Evolutionary conservation across 2,113 vertebrate genomes (phyloP).

Genomic region (Ciconia stormi): DNA sequence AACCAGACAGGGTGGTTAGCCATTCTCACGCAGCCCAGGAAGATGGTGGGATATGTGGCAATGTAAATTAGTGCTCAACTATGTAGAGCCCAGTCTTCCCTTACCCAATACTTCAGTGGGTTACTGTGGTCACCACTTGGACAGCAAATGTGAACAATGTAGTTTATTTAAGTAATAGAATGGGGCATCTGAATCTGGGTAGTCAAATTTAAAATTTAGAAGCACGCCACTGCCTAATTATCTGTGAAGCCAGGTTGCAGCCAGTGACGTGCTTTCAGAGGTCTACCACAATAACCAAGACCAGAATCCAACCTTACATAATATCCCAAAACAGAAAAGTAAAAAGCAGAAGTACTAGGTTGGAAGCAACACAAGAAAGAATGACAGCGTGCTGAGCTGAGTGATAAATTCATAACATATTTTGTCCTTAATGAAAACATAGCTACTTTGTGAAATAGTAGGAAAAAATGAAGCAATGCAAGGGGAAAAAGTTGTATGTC

Average conservation of each 20-base stretch:
- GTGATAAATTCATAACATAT: neutral
- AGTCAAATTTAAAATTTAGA: neutral
- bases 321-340: neutral
- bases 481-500: constrained; percentile 3
- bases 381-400: neutral
- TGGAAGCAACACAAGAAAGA: neutral
- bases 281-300: neutral
- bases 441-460: constrained; percentile 1
- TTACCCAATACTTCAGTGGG: neutral
- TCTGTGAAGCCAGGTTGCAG: neutral
- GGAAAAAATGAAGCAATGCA: neutral
- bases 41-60: neutral
- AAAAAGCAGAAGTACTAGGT: neutral
- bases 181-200: neutral
- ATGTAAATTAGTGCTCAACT: neutral
- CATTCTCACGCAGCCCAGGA: neutral
- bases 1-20: neutral
- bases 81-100: neutral
- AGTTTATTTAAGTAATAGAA: neutral
- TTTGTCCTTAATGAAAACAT: constrained; percentile 6
- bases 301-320: neutral
- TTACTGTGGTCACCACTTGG: neutral
- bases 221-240: neutral
- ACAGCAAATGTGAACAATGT: neutral
- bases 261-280: neutral